Evolutionary conservation across 2,888 invertebrate species (phyloP).

Genomic region (Drosophila cracens): DNA sequence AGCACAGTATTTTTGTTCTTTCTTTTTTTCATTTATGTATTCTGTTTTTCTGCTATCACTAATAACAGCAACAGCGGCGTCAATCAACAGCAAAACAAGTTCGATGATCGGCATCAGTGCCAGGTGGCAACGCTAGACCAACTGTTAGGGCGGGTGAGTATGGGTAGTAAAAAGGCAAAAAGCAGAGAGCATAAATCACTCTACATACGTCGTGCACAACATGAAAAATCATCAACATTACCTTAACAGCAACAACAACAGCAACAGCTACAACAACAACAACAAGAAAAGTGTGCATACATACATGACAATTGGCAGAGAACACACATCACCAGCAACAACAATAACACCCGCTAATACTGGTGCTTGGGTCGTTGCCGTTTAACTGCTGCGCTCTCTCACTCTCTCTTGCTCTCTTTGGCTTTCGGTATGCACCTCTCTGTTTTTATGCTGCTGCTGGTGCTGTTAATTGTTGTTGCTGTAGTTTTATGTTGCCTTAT

Average conservation of each 20-base stretch:
- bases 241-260: conserved; percentile 23
- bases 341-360: conserved; percentile 68
- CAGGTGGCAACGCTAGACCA: conserved; percentile 49
- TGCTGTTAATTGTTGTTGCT: conserved; percentile 54
- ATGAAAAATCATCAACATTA: conserved; percentile 37
- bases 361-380: conserved; percentile 64
- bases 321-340: conserved; percentile 43
- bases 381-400: conserved; percentile 40
- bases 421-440: conserved; percentile 39
- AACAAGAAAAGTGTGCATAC: conserved; percentile 54
- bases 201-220: conserved; percentile 37
- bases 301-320: conserved; percentile 64
- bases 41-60: conserved; percentile 25
- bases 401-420: conserved; percentile 30
- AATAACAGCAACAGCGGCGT: conserved; percentile 24
- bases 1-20: conserved; percentile 22
- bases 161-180: conserved; percentile 11
- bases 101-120: conserved; percentile 37
- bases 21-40: conserved; percentile 8
- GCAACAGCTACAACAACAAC: neutral
- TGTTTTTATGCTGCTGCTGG: conserved; percentile 50
- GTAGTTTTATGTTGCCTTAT: conserved; percentile 74
- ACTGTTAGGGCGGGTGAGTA: neutral
- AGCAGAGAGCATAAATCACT: conserved; percentile 32
- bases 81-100: conserved; percentile 41